Percentiles rank a stretch among this genome's conserved stretches.
Conservation (phyloP, 2,797 vertebrate species). For the Aeoliscus strigatus region DNA sequence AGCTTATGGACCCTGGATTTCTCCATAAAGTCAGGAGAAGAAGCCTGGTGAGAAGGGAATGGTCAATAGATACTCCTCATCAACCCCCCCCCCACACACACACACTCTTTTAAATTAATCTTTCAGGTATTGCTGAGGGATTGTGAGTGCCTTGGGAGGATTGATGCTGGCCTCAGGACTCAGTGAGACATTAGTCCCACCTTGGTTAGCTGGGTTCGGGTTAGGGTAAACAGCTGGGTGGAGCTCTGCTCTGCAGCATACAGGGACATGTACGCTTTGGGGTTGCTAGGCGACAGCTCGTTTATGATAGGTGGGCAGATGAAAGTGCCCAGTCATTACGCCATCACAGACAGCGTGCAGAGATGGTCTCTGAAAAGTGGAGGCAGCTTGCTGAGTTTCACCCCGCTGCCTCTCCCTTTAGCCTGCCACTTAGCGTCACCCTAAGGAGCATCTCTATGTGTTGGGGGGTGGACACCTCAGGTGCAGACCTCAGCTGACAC, state of each 20-base stretch:
- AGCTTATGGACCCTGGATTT: slow-evolving; percentile 81
- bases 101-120: neutral
- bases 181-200: slow-evolving; percentile 59
- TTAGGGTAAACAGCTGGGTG: slow-evolving; percentile 82
- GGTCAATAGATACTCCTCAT: neutral
- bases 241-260: slow-evolving; percentile 75
- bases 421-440: slow-evolving; percentile 78
- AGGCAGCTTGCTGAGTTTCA: slow-evolving; percentile 78
- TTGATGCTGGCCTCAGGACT: slow-evolving; percentile 75
- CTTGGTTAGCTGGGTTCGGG: slow-evolving; percentile 75
- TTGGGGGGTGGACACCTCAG: slow-evolving; percentile 92
- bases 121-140: slow-evolving; percentile 64
- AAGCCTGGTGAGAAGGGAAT: slow-evolving; percentile 70
- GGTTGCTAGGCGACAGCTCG: slow-evolving; percentile 64
- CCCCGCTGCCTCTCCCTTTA: slow-evolving; percentile 78
- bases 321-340: slow-evolving; percentile 80
- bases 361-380: slow-evolving; percentile 80
- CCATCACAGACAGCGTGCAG: slow-evolving; percentile 81
- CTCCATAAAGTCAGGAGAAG: slow-evolving; percentile 79
- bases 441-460: slow-evolving; percentile 81
- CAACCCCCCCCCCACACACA: neutral
- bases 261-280: slow-evolving; percentile 84
- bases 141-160: slow-evolving; percentile 77
- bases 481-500: slow-evolving; percentile 64
- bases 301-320: slow-evolving; percentile 87